Percentiles rank a stretch among this genome's conserved stretches.
These are phyloP conservation scores for Eupsittula cactorum DNA, from an alignment of 2,113 vertebrate species.

Conservation along the genomic window DNA sequence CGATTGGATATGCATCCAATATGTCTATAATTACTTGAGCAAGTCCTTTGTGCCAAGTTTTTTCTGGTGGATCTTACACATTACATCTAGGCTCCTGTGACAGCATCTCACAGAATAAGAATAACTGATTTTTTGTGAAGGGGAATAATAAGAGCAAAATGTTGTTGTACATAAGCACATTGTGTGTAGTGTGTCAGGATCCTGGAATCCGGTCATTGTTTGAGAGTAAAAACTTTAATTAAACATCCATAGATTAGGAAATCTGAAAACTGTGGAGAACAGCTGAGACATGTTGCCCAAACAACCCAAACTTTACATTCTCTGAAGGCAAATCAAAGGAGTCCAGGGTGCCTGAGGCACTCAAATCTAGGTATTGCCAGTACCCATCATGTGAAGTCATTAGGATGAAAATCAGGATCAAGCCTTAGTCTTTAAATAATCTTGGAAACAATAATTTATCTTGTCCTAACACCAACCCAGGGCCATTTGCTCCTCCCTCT, in stretches of 20 bases:
- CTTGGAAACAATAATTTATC: background rate
- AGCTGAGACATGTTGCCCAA: background rate
- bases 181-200: background rate
- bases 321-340: background rate
- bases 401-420: background rate
- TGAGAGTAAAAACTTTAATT: background rate
- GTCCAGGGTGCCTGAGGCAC: background rate
- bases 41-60: background rate
- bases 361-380: background rate
- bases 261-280: background rate
- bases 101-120: background rate
- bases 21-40: background rate
- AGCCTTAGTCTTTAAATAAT: background rate
- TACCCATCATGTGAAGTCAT: fast-evolving
- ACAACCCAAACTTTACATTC: background rate
- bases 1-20: background rate
- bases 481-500: background rate
- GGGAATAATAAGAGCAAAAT: background rate
- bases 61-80: background rate
- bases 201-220: background rate
- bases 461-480: fast-evolving
- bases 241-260: background rate
- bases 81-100: background rate
- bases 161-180: background rate
- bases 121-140: background rate